These are phyloP conservation scores for Nilaparvata lugens DNA, from an alignment of 1,140 invertebrate species.

Conservation along the genomic window DNA sequence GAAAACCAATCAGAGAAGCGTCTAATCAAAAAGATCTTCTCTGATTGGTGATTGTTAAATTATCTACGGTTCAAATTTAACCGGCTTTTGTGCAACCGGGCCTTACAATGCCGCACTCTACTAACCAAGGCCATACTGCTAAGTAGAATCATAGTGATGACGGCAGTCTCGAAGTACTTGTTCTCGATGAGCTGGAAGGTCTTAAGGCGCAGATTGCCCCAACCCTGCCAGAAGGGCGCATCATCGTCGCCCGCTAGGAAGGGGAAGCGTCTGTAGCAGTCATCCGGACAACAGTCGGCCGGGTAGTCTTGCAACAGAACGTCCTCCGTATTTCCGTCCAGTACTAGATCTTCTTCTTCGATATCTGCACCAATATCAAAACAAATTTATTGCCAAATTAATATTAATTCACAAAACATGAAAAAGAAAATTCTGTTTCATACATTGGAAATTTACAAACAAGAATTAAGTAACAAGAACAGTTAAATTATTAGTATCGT, in stretches of 20 bases:
- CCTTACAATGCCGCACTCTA: constrained; percentile 24
- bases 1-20: too few species aligned
- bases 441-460: too few species aligned
- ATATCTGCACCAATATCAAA: constrained; percentile 28
- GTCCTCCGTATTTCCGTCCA: constrained; percentile 50
- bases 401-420: too few species aligned
- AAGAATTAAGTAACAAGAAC: too few species aligned
- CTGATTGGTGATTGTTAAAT: too few species aligned
- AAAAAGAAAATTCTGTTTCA: too few species aligned
- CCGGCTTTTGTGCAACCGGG: too few species aligned
- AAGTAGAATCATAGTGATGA: constrained; percentile 95
- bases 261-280: constrained; percentile 77
- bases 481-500: too few species aligned
- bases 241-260: constrained; percentile 81
- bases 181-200: constrained; percentile 94
- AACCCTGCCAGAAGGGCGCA: constrained; percentile 86
- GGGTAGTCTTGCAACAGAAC: constrained; percentile 71
- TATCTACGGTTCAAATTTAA: too few species aligned
- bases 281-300: constrained; percentile 84
- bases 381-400: too few species aligned
- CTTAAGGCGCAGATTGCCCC: constrained; percentile 84
- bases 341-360: constrained; percentile 45
- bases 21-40: too few species aligned
- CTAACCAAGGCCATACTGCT: constrained; percentile 93
- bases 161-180: constrained; percentile 98